Conservation (phyloP, 2,113 vertebrate genomes). For the Brachypteracias leptosomus region DNA sequence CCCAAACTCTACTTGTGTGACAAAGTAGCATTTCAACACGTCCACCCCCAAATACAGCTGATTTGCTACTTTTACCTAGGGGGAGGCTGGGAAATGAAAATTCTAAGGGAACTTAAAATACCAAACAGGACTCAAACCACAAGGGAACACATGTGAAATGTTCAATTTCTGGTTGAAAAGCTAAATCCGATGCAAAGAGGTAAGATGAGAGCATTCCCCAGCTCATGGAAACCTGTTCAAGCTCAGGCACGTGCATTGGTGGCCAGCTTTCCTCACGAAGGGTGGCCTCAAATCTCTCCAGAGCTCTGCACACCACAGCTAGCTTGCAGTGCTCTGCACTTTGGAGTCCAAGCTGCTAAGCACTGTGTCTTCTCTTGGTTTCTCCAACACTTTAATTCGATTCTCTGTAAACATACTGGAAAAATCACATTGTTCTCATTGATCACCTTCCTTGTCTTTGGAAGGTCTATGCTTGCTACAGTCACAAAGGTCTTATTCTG, state of each 20-base stretch:
- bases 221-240: background rate
- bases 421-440: background rate
- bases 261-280: background rate
- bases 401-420: background rate
- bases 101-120: background rate
- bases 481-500: background rate
- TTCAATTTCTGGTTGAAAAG: background rate
- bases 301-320: fast-evolving
- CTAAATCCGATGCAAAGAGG: background rate
- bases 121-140: fast-evolving
- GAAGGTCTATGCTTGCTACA: background rate
- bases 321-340: fast-evolving
- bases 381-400: background rate
- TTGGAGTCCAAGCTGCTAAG: background rate
- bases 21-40: background rate
- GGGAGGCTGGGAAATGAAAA: background rate
- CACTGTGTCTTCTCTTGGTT: background rate
- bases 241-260: fast-evolving
- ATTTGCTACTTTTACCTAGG: background rate
- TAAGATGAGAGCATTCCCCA: background rate
- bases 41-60: background rate
- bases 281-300: background rate
- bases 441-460: background rate
- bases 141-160: background rate
- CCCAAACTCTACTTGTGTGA: background rate